Percentiles rank a stretch among this genome's conserved stretches.
These are phyloP conservation scores for Philypnodon macrostomus DNA, from an alignment of 2,797 vertebrate species.

Conservation along the genomic window DNA sequence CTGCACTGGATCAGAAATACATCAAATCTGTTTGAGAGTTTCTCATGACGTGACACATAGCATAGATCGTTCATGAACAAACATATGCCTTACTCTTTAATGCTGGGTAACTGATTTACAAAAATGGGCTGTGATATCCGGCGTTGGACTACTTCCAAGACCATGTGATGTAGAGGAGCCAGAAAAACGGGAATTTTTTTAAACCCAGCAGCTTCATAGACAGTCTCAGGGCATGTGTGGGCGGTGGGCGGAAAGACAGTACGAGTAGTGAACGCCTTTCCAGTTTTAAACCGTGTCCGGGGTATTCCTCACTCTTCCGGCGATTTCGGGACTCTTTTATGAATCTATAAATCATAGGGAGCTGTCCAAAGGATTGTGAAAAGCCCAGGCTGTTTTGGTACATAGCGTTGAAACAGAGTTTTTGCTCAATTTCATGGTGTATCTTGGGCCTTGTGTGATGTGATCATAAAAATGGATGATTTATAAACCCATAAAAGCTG, in stretches of 20 bases:
- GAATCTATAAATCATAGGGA: conserved; percentile 36
- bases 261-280: conserved; percentile 41
- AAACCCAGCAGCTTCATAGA: conserved; percentile 43
- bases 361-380: conserved; percentile 26
- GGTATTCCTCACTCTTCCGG: conserved; percentile 43
- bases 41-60: no score
- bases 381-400: conserved; percentile 20
- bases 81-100: conserved; percentile 2
- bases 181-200: conserved; percentile 67
- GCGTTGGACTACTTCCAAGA: conserved; percentile 40
- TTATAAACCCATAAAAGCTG: conserved; percentile 33
- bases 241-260: conserved; percentile 41
- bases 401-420: conserved; percentile 23
- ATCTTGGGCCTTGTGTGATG: conserved; percentile 23
- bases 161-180: conserved; percentile 53
- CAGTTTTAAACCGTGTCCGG: conserved; percentile 27
- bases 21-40: no score
- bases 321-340: conserved; percentile 30
- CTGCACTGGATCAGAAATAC: conserved; percentile 15
- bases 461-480: conserved; percentile 28
- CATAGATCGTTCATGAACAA: conserved; percentile 5
- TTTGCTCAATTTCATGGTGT: conserved; percentile 26
- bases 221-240: conserved; percentile 48
- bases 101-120: conserved; percentile 26
- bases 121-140: conserved; percentile 32